Evolutionary conservation across 37 sponge, comb jelly and placozoan genomes (phyloP).

Genomic region (Cliona cf. orientalis): DNA sequence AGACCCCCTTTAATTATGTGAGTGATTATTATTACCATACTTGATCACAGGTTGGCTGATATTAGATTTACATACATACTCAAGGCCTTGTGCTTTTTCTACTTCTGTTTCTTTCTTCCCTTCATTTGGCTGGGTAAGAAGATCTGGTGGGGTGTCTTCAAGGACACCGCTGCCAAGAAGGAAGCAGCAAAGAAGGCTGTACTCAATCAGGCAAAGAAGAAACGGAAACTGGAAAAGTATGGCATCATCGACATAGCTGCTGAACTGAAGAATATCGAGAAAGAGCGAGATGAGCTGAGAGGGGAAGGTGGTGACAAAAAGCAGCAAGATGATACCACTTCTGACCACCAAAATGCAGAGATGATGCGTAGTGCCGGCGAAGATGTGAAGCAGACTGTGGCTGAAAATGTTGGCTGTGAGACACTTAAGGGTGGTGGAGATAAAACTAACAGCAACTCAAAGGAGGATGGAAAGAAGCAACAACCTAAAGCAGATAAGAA

Average conservation of each 20-base stretch:
- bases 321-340: no score
- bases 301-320: no score
- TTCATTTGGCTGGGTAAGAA: constrained; percentile 72
- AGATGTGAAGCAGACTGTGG: no score
- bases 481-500: no score
- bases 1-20: no score
- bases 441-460: no score
- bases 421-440: no score
- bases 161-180: constrained; percentile 51
- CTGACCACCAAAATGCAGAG: no score
- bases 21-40: background rate
- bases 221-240: constrained; percentile 43
- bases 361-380: no score
- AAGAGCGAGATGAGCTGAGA: no score
- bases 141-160: constrained; percentile 51
- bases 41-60: constrained; percentile 58
- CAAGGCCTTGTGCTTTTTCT: constrained; percentile 79
- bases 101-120: constrained; percentile 74
- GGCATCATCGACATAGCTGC: constrained; percentile 7
- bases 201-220: constrained; percentile 39
- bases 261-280: constrained; percentile 15
- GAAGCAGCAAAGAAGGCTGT: constrained; percentile 50
- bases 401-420: no score
- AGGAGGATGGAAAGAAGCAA: no score
- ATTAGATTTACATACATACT: constrained; percentile 50